Percentiles rank a stretch among this genome's conserved stretches.
phyloP scores from a whole-genome alignment of 2,113 vertebrate genomes.

The Urocitellus parryii region DNA sequence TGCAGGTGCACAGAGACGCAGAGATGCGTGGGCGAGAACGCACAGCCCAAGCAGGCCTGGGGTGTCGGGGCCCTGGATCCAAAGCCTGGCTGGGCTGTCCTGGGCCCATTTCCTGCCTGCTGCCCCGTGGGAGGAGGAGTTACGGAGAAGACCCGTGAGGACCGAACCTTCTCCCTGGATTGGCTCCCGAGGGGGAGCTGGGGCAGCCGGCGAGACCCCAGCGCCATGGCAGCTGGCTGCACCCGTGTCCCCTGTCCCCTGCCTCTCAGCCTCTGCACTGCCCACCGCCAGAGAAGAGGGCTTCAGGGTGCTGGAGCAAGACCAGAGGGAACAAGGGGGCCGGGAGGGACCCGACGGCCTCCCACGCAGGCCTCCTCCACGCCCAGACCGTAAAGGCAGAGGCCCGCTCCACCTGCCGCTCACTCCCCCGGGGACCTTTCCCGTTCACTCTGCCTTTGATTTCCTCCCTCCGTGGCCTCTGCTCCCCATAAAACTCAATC shows the following conservation, averaged over 20 bases:
- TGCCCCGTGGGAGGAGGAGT: too few relatives aligned
- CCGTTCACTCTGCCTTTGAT: slow-evolving; percentile 50
- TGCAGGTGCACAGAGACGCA: rapidly evolving
- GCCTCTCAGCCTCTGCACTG: rapidly evolving
- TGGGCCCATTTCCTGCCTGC: rapidly evolving
- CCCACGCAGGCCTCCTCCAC: rapidly evolving
- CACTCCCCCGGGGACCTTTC: neutral
- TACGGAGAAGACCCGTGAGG: too few relatives aligned
- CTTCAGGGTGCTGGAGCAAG: rapidly evolving
- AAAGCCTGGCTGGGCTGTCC: neutral
- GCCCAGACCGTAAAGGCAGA: neutral
- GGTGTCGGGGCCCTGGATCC: neutral
- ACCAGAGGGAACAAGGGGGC: neutral
- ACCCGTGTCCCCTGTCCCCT: too few relatives aligned
- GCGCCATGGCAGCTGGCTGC: neutral
- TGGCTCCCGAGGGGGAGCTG: neutral
- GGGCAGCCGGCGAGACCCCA: neutral
- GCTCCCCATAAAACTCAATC: slow-evolving; percentile 71
- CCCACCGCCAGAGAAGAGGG: too few relatives aligned
- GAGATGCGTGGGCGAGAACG: neutral
- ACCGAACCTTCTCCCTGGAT: neutral
- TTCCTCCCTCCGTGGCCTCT: slow-evolving; percentile 67
- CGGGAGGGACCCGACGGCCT: neutral
- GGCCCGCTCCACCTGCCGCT: neutral
- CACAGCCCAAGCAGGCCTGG: neutral